Percentiles rank a stretch among this genome's conserved stretches.
phyloP scores from a whole-genome alignment of 2,797 vertebrate genomes.

The Lacerta agilis region DNA sequence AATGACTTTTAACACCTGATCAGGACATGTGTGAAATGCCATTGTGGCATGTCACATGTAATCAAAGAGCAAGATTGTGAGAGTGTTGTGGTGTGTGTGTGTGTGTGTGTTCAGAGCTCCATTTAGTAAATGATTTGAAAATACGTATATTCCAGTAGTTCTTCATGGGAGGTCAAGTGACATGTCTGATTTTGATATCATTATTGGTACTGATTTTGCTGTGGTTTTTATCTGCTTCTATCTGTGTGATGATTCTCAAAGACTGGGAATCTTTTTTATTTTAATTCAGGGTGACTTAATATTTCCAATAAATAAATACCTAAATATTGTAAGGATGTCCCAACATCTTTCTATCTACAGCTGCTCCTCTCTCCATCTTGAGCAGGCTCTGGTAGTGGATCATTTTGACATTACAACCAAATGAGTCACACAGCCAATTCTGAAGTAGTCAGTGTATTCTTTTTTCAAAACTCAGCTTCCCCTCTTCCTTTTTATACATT shows the following conservation, averaged over 20 bases:
- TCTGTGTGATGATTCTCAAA: no score
- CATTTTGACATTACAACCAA: background rate
- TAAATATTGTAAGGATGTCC: background rate
- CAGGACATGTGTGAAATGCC: background rate
- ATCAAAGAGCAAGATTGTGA: background rate
- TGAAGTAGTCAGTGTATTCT: constrained; percentile 3
- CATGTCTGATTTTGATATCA: no score
- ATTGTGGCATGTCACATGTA: background rate
- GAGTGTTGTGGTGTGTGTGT: background rate
- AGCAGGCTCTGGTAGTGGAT: background rate
- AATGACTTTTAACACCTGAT: constrained; percentile 12
- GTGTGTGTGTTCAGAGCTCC: background rate
- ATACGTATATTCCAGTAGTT: no score
- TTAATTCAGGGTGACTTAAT: no score
- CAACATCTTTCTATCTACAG: background rate
- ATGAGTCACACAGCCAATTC: constrained; percentile 1
- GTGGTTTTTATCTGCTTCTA: no score
- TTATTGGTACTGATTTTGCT: no score
- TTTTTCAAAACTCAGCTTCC: background rate
- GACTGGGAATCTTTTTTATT: no score
- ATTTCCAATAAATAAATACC: no score
- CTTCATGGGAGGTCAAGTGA: no score
- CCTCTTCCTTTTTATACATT: background rate
- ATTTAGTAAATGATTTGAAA: no score
- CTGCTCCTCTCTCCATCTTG: background rate